Percentiles rank a stretch among this genome's conserved stretches.
Evolutionary conservation across 2,888 invertebrate genomes (phyloP).

Genomic region (Drosophila buzzatii): DNA sequence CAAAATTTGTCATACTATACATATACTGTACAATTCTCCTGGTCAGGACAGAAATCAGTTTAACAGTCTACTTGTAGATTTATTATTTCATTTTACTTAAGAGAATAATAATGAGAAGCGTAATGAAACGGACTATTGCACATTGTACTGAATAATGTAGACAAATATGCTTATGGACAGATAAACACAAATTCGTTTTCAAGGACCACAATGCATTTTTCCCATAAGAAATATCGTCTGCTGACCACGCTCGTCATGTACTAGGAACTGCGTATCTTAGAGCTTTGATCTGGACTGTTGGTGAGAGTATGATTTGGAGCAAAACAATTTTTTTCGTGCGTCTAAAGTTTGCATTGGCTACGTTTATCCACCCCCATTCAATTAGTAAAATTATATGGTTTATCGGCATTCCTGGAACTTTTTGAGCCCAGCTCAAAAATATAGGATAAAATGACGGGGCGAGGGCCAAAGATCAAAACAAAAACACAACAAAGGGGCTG

Average conservation of each 20-base stretch:
- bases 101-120: no score
- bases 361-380: constrained; percentile 83
- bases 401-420: constrained; percentile 79
- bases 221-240: no score
- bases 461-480: constrained; percentile 74
- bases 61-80: no score
- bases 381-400: constrained; percentile 83
- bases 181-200: not conserved
- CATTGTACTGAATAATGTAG: not conserved
- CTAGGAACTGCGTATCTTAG: not conserved
- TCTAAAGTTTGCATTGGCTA: constrained; percentile 45
- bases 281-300: not conserved
- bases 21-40: no score
- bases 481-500: constrained; percentile 70
- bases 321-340: constrained; percentile 18
- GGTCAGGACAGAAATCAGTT: no score
- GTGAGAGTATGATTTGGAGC: constrained; percentile 19
- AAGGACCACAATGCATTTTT: no score
- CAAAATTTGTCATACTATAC: no score
- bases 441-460: constrained; percentile 65
- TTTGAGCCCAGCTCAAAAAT: constrained; percentile 63
- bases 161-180: not conserved
- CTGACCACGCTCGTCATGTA: no score
- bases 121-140: no score
- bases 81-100: no score